phyloP scores from a whole-genome alignment of 2,113 vertebrate species.

The Turdus rufiventris region DNA sequence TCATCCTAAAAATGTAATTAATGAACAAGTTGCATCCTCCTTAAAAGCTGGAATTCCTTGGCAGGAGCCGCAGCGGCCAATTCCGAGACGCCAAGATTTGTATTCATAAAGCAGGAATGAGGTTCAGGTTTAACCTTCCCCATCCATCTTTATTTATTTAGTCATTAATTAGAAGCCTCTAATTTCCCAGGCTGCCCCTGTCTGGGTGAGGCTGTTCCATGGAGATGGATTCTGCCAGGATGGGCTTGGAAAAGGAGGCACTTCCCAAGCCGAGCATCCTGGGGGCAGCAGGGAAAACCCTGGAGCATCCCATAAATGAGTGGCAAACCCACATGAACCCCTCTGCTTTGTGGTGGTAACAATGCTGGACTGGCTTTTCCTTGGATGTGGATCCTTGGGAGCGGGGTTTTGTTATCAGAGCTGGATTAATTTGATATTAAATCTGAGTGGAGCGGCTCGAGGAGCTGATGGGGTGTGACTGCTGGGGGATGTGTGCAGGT shows the following conservation, averaged over 20 bases:
- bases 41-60: not conserved
- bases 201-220: not conserved
- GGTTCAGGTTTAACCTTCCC: constrained; percentile 37
- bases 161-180: constrained; percentile 52
- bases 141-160: constrained; percentile 68
- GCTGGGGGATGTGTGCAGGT: not conserved
- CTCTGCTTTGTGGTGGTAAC: not conserved
- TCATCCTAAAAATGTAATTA: not conserved
- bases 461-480: not conserved
- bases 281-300: not conserved
- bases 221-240: constrained; percentile 34
- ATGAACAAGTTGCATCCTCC: not conserved
- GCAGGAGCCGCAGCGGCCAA: not conserved
- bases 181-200: constrained; percentile 60
- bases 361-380: not conserved
- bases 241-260: not conserved
- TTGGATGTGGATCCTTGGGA: not conserved
- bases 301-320: not conserved
- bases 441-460: not conserved
- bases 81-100: not conserved
- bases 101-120: constrained; percentile 26
- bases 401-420: not conserved
- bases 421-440: not conserved
- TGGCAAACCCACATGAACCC: fast-evolving
- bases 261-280: fast-evolving